These are phyloP conservation scores for Eurois occulta DNA, from an alignment of 2,888 invertebrate species.

Conservation along the genomic window DNA sequence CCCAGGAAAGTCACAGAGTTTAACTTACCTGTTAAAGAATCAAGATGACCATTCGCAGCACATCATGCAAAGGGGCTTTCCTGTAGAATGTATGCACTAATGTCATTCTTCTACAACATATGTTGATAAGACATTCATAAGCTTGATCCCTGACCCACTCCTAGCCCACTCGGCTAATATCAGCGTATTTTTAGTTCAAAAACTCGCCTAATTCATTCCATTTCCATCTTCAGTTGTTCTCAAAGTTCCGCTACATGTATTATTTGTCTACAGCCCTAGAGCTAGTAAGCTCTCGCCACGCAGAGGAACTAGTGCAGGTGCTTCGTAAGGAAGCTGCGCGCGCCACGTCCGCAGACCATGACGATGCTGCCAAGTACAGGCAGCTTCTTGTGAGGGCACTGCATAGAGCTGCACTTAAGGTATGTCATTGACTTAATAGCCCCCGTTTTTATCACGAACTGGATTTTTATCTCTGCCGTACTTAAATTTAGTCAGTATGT, in stretches of 20 bases:
- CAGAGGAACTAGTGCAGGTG: constrained; percentile 98
- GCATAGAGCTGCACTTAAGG: constrained; percentile 97
- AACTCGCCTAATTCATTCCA: not conserved
- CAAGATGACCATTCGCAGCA: not conserved
- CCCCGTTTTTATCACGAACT: not conserved
- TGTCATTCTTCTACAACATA: not conserved
- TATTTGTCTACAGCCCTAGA: constrained; percentile 16
- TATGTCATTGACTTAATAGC: constrained; percentile 58
- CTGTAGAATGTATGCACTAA: not conserved
- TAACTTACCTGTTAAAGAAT: not conserved
- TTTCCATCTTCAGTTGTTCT: not conserved
- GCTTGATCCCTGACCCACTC: not conserved
- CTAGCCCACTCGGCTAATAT: not conserved
- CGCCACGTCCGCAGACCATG: constrained; percentile 97
- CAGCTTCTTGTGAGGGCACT: constrained; percentile 98
- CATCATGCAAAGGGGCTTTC: not conserved
- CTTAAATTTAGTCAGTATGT: not conserved
- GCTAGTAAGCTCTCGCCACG: constrained; percentile 91
- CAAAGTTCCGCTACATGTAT: not conserved
- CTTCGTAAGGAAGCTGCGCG: constrained; percentile 97
- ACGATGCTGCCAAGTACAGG: constrained; percentile 98
- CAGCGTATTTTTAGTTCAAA: not conserved
- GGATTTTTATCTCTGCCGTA: not conserved
- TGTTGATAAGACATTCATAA: not conserved
- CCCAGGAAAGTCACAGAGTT: not conserved